A percentile compares a stretch with the other conserved stretches of the same genome.
phyloP scores from a whole-genome alignment of 2,888 invertebrate genomes.

The Zygothrica quintamaculata region DNA sequence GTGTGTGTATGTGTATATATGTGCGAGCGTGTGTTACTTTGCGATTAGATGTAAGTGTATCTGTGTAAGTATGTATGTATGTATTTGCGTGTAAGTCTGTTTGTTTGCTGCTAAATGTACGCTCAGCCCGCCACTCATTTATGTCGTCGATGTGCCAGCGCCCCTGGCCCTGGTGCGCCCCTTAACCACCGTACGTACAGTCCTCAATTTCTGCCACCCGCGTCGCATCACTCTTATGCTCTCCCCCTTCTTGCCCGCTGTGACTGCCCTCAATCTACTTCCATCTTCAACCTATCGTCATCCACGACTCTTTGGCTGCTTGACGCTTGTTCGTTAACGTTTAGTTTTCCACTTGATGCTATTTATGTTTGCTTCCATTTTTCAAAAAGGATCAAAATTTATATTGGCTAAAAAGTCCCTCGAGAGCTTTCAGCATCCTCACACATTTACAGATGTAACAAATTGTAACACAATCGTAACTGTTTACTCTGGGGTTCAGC shows the following conservation, averaged over 20 bases:
- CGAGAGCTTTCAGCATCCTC: slow-evolving; percentile 80
- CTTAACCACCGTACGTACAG: slow-evolving; percentile 2
- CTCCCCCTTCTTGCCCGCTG: slow-evolving; percentile 22
- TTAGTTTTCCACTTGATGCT: slow-evolving; percentile 79
- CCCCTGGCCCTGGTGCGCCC: slow-evolving; percentile 19
- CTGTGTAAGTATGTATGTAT: slow-evolving; percentile 36
- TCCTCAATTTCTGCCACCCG: slow-evolving; percentile 4
- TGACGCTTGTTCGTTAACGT: slow-evolving; percentile 71
- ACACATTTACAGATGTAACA: slow-evolving; percentile 83
- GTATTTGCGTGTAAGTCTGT: slow-evolving; percentile 56
- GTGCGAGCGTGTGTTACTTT: slow-evolving; percentile 24
- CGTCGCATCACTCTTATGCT: slow-evolving; percentile 31
- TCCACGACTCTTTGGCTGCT: slow-evolving; percentile 15
- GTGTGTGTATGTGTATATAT: slow-evolving; percentile 29
- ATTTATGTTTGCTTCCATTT: slow-evolving; percentile 82
- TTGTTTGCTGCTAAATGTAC: slow-evolving; percentile 78
- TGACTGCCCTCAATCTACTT: slow-evolving; percentile 11
- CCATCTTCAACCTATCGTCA: not conserved
- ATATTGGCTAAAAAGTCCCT: slow-evolving; percentile 84
- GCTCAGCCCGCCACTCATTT: slow-evolving; percentile 78
- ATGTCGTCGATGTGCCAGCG: slow-evolving; percentile 70
- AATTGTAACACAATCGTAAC: slow-evolving; percentile 83
- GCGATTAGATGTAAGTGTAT: too few relatives aligned
- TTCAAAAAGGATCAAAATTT: slow-evolving; percentile 83
- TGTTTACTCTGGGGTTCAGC: slow-evolving; percentile 70